Evolutionary conservation across 2,797 vertebrate species (phyloP).

Genomic region (Pteropus rufus): DNA sequence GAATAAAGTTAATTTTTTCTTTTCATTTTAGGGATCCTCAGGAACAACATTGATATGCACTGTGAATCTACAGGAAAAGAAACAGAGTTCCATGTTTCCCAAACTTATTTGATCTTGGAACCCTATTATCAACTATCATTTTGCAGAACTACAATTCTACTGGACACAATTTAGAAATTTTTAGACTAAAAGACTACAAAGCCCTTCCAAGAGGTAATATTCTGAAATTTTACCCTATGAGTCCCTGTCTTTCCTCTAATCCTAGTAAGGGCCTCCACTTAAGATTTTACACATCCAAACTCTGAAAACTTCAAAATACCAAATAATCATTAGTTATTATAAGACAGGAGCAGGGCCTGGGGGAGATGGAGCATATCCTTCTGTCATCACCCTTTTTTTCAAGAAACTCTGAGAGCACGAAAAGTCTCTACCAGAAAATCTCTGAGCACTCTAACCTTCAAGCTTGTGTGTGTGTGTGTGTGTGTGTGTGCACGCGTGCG

Average conservation of each 20-base stretch:
- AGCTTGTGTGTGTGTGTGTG: neutral
- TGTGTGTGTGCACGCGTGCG: too few species aligned
- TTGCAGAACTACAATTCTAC: neutral
- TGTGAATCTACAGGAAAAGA: neutral
- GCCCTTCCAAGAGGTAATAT: neutral
- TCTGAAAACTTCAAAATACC: neutral
- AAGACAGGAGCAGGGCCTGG: neutral
- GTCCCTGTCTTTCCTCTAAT: neutral
- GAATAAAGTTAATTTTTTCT: neutral
- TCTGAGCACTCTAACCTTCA: neutral
- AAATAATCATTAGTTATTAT: neutral
- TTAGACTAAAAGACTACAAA: neutral
- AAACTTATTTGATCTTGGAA: neutral
- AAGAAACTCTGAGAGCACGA: neutral
- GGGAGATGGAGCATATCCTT: neutral
- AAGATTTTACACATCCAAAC: neutral
- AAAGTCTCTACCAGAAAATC: neutral
- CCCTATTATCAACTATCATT: neutral
- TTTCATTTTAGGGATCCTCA: neutral
- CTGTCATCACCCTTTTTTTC: neutral
- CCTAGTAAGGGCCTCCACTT: neutral
- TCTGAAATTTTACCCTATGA: conserved; percentile 18
- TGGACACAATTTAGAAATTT: neutral
- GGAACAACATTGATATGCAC: neutral
- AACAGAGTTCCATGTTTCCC: neutral